These are phyloP conservation scores for Xestia xanthographa DNA, from an alignment of 2,888 invertebrate species.

Conservation along the genomic window DNA sequence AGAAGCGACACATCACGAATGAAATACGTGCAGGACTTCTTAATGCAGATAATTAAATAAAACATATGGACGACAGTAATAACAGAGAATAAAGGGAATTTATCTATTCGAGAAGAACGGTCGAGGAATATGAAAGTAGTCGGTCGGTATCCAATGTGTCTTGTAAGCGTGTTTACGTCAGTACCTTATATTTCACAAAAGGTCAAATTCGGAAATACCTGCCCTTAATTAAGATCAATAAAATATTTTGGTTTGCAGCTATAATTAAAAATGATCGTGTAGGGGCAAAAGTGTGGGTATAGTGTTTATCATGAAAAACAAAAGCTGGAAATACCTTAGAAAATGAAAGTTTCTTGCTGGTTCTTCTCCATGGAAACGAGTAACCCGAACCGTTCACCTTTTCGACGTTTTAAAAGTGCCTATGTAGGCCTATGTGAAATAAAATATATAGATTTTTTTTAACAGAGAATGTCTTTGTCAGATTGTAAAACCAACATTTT, in stretches of 20 bases:
- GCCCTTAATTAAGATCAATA: constrained; percentile 14
- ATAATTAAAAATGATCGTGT: constrained; percentile 6
- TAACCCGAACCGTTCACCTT: too few relatives aligned
- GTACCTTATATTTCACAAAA: constrained; percentile 18
- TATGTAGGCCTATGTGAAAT: too few relatives aligned
- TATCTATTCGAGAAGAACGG: constrained; percentile 46
- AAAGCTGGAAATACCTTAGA: not conserved
- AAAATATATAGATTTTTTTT: too few relatives aligned
- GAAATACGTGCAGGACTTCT: constrained; percentile 55
- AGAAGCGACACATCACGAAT: constrained; percentile 44
- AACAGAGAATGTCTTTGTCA: too few relatives aligned
- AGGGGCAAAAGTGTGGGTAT: not conserved
- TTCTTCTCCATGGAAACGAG: too few relatives aligned
- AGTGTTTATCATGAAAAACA: not conserved
- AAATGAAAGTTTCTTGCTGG: too few relatives aligned
- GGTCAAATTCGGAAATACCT: constrained; percentile 17
- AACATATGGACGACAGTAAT: constrained; percentile 39
- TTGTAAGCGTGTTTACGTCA: not conserved
- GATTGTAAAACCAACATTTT: too few relatives aligned
- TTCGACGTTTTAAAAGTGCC: too few relatives aligned
- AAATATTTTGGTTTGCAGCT: constrained; percentile 23
- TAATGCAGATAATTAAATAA: constrained; percentile 60
- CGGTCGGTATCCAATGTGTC: not conserved
- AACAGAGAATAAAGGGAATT: constrained; percentile 52
- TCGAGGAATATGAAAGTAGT: constrained; percentile 41